These are phyloP conservation scores for Oceanodroma tethys DNA, from an alignment of 2,113 vertebrate species.

Conservation along the genomic window DNA sequence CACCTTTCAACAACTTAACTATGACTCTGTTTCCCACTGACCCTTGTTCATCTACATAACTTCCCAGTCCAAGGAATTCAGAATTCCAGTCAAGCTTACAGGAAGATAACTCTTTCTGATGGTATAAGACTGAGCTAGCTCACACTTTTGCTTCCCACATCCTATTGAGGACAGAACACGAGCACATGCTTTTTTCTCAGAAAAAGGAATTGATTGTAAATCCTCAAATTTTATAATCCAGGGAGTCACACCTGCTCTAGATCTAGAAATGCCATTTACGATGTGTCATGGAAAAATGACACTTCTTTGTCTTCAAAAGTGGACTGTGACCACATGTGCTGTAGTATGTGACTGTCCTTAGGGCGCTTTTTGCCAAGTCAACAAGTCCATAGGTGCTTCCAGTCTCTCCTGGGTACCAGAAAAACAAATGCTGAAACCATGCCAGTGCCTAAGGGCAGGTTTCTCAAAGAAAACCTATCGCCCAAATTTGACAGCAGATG, in stretches of 20 bases:
- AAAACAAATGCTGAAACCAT: not conserved
- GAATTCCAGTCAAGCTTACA: not conserved
- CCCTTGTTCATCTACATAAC: not conserved
- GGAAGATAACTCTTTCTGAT: not conserved
- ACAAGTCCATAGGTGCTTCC: not conserved
- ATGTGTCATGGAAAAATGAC: accelerated
- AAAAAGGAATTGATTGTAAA: not conserved
- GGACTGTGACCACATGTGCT: not conserved
- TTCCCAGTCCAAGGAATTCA: not conserved
- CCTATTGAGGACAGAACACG: not conserved
- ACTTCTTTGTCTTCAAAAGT: not conserved
- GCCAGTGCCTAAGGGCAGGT: not conserved
- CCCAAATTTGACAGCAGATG: not conserved
- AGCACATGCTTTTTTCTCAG: not conserved
- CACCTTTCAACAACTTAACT: not conserved
- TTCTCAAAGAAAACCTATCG: not conserved
- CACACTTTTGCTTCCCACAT: not conserved
- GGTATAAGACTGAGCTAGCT: not conserved
- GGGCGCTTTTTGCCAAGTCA: not conserved
- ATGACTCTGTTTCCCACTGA: not conserved
- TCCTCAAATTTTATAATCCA: not conserved
- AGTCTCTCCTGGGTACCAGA: not conserved
- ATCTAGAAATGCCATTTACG: not conserved
- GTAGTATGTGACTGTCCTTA: not conserved
- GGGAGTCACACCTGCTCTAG: not conserved